phyloP scores from a whole-genome alignment of 2,113 vertebrate genomes.

The Sorex fumeus region DNA sequence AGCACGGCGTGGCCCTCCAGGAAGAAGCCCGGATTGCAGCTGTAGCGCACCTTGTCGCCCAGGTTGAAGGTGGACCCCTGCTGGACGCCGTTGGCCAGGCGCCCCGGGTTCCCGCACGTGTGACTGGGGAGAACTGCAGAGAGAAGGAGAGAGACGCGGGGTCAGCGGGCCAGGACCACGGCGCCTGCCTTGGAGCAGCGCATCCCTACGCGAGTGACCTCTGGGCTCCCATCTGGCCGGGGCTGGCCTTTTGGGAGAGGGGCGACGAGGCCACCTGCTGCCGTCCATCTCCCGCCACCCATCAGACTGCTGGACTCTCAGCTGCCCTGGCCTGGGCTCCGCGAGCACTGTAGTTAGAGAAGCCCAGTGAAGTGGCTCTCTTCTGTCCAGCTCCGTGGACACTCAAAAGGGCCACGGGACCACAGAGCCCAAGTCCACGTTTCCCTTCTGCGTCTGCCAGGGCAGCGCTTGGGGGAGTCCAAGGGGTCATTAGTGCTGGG shows the following conservation, averaged over 20 bases:
- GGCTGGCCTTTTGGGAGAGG: not conserved
- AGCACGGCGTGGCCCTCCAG: slow-evolving; percentile 97
- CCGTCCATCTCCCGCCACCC: too few relatives aligned
- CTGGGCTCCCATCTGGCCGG: not conserved
- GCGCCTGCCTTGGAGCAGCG: fast-evolving
- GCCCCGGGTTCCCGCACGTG: slow-evolving; percentile 97
- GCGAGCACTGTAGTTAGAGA: not conserved
- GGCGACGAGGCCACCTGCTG: too few relatives aligned
- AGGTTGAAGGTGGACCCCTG: slow-evolving; percentile 97
- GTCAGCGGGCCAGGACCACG: not conserved
- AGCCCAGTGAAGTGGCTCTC: not conserved
- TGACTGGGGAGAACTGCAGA: slow-evolving; percentile 96
- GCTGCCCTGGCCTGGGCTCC: not conserved
- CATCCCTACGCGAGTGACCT: not conserved
- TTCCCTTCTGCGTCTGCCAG: not conserved
- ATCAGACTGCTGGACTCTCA: not conserved
- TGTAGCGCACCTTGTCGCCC: slow-evolving; percentile 98
- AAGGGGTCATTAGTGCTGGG: not conserved
- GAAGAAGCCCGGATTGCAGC: slow-evolving; percentile 96
- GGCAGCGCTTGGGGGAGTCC: not conserved
- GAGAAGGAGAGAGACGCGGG: not conserved
- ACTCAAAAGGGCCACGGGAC: not conserved
- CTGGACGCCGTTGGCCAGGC: slow-evolving; percentile 95
- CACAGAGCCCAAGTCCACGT: not conserved
- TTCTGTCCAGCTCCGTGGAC: not conserved